Evolutionary conservation across 2,888 invertebrate species (phyloP), one percentile per base, ranked within the genome.

Genomic region (Nipponacmea schrenckii): DNA sequence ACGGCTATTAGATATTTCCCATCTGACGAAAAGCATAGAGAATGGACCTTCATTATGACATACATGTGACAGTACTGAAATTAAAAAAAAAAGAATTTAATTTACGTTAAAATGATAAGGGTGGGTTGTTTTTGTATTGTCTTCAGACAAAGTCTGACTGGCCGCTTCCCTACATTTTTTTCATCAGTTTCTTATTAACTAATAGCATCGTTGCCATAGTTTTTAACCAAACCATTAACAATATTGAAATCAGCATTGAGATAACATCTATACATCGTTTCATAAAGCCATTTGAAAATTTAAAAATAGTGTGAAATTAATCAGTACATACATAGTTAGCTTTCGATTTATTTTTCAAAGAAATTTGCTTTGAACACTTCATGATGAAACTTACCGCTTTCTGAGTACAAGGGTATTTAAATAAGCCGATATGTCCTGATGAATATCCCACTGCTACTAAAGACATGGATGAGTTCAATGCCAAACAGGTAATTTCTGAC

Each of bases 381-480:
- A n/a, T 24, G 20, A 5, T 31, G 17, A 12, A 17, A 76, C 84
- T 74, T 77, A 87, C 87, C 74, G 83, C 83, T 45, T 79, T 75
- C 66, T 79, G 77, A 44, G 73, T 76, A 68, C 85, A 85, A 0
- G 87, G 87, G 74, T 83, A 83, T 56, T 83, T 71, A 72, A 84
- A 86, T 20, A 87, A 76, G 67, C 83, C 81, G 31, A 87, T 68
- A 56, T 78, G 75, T 7, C 87, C 87, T 2, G 73, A 73, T 26
- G 75, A 81, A 72, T 85, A 85, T 31, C 85, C 86, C 79, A 84
- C 80, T 5, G 80, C 84, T 48, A 85, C 80, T 24, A 87, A 74
- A n/a, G 73, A 78, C 24, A 70, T 68, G 3, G 68, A 62, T 0
- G 76, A 74, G 66, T 80, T 77, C 31, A 85, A 80, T 70, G 81